These are phyloP conservation scores for Apteryx owenii DNA, from an alignment of 2,113 vertebrate species.

Conservation along the genomic window DNA sequence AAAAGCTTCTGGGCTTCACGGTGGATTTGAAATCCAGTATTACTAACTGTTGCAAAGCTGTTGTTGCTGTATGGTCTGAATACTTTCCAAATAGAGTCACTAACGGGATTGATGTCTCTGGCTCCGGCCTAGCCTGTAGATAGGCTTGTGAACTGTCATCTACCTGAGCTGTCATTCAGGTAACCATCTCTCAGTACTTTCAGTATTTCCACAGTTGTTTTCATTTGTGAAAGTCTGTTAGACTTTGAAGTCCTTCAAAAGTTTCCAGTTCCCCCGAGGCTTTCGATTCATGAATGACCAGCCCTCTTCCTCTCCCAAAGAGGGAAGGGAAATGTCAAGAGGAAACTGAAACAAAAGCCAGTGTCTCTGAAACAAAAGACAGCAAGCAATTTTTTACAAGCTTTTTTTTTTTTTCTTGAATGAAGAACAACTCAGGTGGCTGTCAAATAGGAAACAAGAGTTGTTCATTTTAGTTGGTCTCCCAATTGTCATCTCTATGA, in stretches of 20 bases:
- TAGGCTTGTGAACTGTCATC: background rate
- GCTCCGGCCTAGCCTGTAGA: background rate
- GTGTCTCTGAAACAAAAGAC: background rate
- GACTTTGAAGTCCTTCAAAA: background rate
- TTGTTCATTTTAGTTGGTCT: background rate
- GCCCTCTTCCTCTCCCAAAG: background rate
- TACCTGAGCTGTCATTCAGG: background rate
- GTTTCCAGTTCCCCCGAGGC: background rate
- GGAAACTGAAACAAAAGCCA: background rate
- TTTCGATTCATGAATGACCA: background rate
- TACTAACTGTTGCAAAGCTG: background rate
- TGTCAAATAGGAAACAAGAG: background rate
- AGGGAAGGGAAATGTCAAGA: background rate
- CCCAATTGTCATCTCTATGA: background rate
- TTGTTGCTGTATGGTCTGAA: background rate
- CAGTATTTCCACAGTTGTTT: background rate
- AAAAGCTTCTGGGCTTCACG: background rate
- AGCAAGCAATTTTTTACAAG: background rate
- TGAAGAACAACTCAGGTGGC: background rate
- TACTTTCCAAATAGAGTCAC: background rate
- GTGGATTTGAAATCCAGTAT: background rate
- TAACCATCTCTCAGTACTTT: background rate
- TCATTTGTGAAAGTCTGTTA: background rate
- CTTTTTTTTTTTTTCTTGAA: background rate
- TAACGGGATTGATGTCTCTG: background rate